Evolutionary conservation across 30 jellyfish, hydroid and myxozoan genomes (phyloP).

Genomic region (Pseudorhiza aurosa): DNA sequence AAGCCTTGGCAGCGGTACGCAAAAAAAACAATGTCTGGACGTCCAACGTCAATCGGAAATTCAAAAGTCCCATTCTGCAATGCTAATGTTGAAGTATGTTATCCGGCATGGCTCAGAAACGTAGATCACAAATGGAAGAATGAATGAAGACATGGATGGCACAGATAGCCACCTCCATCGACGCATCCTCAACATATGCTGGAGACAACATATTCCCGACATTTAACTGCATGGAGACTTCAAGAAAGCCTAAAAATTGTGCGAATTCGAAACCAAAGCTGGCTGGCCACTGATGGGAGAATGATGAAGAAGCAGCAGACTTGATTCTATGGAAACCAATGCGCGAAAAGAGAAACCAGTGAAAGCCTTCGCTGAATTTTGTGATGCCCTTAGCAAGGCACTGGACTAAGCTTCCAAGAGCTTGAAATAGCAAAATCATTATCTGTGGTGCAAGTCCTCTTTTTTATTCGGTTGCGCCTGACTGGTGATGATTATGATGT

Average conservation of each 20-base stretch:
- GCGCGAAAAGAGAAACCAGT: too few relatives aligned
- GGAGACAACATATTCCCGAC: slow-evolving; percentile 14
- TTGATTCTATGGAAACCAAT: too few relatives aligned
- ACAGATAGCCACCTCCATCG: slow-evolving; percentile 23
- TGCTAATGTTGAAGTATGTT: slow-evolving; percentile 1
- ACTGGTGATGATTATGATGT: too few relatives aligned
- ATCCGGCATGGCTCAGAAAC: slow-evolving; percentile 37
- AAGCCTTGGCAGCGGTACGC: slow-evolving; percentile 29
- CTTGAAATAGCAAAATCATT: background rate
- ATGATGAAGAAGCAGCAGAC: too few relatives aligned
- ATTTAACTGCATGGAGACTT: slow-evolving; percentile 12
- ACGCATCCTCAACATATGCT: slow-evolving; percentile 18
- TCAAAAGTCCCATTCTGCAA: slow-evolving; percentile 3
- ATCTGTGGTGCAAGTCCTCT: background rate
- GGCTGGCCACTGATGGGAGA: background rate
- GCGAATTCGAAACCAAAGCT: background rate
- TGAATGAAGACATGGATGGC: slow-evolving; percentile 17
- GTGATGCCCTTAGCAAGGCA: background rate
- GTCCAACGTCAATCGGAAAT: background rate
- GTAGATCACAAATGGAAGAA: slow-evolving; percentile 34
- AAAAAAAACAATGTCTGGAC: slow-evolving; percentile 20
- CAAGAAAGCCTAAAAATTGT: background rate
- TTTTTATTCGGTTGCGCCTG: background rate
- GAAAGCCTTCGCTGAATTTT: background rate
- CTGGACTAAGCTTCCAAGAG: background rate